Percentiles rank a stretch among this genome's conserved stretches.
Conservation (phyloP, 2,113 vertebrate genomes). For the Phalacrocorax brasilianus region DNA sequence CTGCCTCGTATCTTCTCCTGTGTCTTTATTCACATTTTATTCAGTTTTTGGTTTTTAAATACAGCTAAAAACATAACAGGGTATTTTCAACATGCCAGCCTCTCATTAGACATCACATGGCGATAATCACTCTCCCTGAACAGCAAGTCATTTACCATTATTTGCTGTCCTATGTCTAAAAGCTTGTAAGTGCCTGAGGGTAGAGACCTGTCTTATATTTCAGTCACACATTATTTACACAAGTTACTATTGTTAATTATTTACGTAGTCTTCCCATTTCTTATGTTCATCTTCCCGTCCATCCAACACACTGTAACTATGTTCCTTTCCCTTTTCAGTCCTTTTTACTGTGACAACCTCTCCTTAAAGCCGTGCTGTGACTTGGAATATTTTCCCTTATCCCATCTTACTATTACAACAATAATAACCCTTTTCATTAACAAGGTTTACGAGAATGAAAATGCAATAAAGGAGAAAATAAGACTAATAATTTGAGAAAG, state of each 20-base stretch:
- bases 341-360: neutral
- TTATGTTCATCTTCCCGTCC: neutral
- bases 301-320: neutral
- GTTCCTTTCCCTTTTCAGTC: neutral
- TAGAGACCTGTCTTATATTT: neutral
- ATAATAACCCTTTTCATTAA: neutral
- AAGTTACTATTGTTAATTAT: slow-evolving; percentile 9
- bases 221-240: slow-evolving; percentile 1
- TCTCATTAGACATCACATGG: neutral
- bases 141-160: neutral
- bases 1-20: neutral
- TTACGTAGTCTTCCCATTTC: neutral
- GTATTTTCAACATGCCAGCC: neutral
- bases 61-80: neutral
- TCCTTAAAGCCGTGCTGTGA: neutral
- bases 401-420: neutral
- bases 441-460: neutral
- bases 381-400: neutral
- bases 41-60: neutral
- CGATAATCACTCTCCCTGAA: neutral
- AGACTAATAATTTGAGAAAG: neutral
- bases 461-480: neutral
- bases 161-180: neutral
- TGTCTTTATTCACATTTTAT: neutral
- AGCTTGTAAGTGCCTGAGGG: neutral